phyloP scores from a whole-genome alignment of 64 coral and sea anemone genomes.

The Acropora tenuis region DNA sequence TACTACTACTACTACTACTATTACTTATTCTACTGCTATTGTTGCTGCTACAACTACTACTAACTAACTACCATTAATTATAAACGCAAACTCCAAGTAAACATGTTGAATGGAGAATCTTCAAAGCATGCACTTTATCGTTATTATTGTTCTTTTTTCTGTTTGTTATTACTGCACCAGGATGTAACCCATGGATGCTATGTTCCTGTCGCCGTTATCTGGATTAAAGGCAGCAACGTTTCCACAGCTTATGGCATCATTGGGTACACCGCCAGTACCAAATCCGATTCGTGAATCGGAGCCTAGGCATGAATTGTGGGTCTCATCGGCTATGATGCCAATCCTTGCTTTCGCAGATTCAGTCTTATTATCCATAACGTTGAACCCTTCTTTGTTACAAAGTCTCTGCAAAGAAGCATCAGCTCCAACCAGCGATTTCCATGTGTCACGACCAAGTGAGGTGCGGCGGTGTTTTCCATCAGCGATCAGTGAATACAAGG shows the following conservation, averaged over 20 bases:
- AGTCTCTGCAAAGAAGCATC: constrained; percentile 31
- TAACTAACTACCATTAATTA: too few relatives aligned
- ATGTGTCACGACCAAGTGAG: constrained; percentile 42
- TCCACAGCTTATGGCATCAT: constrained; percentile 10
- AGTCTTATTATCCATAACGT: neutral
- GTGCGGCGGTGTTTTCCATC: constrained; percentile 21
- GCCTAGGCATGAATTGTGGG: neutral
- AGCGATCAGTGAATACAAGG: constrained; percentile 43
- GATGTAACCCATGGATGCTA: constrained; percentile 50
- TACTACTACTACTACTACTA: too few relatives aligned
- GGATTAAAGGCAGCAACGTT: constrained; percentile 4
- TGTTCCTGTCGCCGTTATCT: constrained; percentile 22
- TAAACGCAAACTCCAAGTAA: too few relatives aligned
- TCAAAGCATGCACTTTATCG: too few relatives aligned
- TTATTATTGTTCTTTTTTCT: too few relatives aligned
- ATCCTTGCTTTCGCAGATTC: neutral
- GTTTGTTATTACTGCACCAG: constrained; percentile 37
- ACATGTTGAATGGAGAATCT: too few relatives aligned
- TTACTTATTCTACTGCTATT: too few relatives aligned
- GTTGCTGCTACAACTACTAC: too few relatives aligned
- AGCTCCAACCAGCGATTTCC: constrained; percentile 45
- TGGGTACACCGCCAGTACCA: neutral
- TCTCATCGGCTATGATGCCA: constrained; percentile 41
- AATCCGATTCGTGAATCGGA: constrained; percentile 60
- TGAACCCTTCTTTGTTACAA: constrained; percentile 69